A percentile compares a stretch with the other conserved stretches of the same genome.
Evolutionary conservation across 1,140 invertebrate species (phyloP).

Genomic region (Parasteatoda tepidariorum): DNA sequence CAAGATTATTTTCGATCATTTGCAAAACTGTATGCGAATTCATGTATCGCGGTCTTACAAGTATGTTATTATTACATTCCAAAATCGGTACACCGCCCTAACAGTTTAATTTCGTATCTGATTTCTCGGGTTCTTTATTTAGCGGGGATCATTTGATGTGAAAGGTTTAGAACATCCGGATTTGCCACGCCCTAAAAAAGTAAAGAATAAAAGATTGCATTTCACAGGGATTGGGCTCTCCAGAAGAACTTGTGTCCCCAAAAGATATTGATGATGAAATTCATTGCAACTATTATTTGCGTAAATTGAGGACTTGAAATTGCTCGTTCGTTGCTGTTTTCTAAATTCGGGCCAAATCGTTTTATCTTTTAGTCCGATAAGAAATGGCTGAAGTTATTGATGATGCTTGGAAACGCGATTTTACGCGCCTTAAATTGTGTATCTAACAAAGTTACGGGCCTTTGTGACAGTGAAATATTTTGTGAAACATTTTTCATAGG

Average conservation of each 20-base stretch:
- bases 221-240: neutral
- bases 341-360: neutral
- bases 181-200: constrained; percentile 32
- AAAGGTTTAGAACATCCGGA: constrained; percentile 33
- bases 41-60: too few species aligned
- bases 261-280: constrained; percentile 6
- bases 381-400: neutral
- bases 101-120: constrained; percentile 56
- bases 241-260: constrained; percentile 18
- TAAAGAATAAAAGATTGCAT: constrained; percentile 26
- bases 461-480: neutral
- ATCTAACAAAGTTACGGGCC: neutral
- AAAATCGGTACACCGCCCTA: constrained; percentile 30
- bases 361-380: neutral
- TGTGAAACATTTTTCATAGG: neutral
- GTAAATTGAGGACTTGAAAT: constrained; percentile 28
- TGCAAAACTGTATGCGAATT: too few species aligned
- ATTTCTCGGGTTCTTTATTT: constrained; percentile 31
- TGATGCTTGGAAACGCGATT: neutral
- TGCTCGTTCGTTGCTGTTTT: constrained; percentile 4
- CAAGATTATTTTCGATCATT: neutral
- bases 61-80: constrained; percentile 48
- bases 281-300: constrained; percentile 1
- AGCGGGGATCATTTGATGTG: neutral
- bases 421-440: neutral